A percentile compares a stretch with the other conserved stretches of the same genome.
These are phyloP conservation scores for Prosapia bicincta DNA, from an alignment of 2,888 invertebrate species.

Conservation along the genomic window DNA sequence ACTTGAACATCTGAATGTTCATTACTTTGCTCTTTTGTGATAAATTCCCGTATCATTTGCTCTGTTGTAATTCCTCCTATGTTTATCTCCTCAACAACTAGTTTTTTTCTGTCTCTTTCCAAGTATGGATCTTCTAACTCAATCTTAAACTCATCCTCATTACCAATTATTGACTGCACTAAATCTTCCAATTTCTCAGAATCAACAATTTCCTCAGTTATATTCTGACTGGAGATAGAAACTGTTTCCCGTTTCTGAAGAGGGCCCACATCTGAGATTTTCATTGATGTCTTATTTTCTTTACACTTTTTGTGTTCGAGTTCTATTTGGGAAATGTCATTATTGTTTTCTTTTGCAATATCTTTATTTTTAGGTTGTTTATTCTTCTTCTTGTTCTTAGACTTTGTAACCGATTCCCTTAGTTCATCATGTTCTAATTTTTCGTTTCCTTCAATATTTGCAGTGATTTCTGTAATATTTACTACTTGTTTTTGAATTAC, in stretches of 20 bases:
- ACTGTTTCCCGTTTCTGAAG: neutral
- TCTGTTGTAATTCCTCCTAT: neutral
- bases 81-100: neutral
- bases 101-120: neutral
- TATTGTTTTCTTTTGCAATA: neutral
- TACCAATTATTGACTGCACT: neutral
- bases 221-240: neutral
- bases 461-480: too few species aligned
- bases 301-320: neutral
- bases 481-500: too few species aligned
- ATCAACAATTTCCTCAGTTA: neutral
- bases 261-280: neutral
- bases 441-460: too few species aligned
- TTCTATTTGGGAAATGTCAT: neutral
- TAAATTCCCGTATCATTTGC: neutral
- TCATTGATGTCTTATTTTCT: neutral
- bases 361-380: neutral
- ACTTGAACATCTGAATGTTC: neutral
- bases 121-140: neutral
- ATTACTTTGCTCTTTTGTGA: neutral
- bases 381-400: neutral
- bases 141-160: neutral
- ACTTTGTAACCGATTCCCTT: neutral
- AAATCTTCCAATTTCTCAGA: neutral
- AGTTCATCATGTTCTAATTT: too few species aligned